These are phyloP conservation scores for Penaeus chinensis DNA, from an alignment of 1,140 invertebrate species.

Conservation along the genomic window DNA sequence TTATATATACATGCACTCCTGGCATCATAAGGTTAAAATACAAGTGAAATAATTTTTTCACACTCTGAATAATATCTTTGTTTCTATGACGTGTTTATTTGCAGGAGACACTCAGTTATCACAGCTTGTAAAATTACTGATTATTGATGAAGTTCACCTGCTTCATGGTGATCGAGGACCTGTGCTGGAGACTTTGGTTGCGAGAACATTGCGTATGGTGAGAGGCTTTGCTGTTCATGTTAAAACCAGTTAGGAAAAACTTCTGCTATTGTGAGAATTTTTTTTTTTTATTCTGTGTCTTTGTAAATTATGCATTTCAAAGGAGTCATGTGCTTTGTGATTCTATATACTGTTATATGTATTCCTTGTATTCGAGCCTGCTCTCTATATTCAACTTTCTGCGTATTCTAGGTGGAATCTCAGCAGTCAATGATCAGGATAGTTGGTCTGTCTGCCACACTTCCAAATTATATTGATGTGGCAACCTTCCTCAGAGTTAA, in stretches of 20 bases:
- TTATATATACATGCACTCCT: background rate
- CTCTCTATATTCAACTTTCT: too few relatives aligned
- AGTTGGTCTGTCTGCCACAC: conserved; percentile 95
- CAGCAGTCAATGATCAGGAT: conserved; percentile 97
- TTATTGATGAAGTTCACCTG: conserved; percentile 99
- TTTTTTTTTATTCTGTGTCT: background rate
- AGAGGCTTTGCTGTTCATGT: conserved; percentile 23
- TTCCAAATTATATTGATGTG: conserved; percentile 98
- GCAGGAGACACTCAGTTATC: conserved; percentile 89
- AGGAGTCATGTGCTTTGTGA: background rate
- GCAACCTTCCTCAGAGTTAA: conserved; percentile 95
- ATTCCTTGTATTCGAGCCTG: background rate
- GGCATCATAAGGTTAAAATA: too few relatives aligned
- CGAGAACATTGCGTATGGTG: conserved; percentile 90
- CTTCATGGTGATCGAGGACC: conserved; percentile 97
- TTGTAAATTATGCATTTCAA: background rate
- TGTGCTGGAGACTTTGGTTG: conserved; percentile 97
- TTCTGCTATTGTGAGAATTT: background rate
- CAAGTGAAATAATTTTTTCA: too few relatives aligned
- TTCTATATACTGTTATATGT: conserved; percentile 27
- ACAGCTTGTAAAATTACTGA: conserved; percentile 91
- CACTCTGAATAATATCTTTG: background rate
- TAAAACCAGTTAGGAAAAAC: background rate
- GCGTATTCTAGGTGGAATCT: conserved; percentile 80
- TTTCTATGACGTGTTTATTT: background rate